phyloP scores from a whole-genome alignment of 2,113 vertebrate species.

The Poeciliopsis prolifica region DNA sequence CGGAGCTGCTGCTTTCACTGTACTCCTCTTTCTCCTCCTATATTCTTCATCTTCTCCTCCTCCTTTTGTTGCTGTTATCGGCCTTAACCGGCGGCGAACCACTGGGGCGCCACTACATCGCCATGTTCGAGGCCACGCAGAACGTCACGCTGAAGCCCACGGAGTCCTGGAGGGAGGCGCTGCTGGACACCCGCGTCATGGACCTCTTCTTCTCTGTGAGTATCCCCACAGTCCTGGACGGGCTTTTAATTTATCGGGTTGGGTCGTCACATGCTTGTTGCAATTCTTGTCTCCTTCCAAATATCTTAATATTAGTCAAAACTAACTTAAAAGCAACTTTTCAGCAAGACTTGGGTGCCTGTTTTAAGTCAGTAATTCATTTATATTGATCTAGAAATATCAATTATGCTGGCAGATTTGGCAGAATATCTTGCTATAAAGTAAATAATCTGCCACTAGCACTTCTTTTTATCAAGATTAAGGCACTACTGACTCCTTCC shows the following conservation, averaged over 20 bases:
- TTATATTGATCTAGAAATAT: too few relatives aligned
- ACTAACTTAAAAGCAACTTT: too few relatives aligned
- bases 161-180: slow-evolving; percentile 96
- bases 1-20: slow-evolving; percentile 35
- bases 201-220: slow-evolving; percentile 99
- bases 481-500: too few relatives aligned
- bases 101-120: slow-evolving; percentile 99
- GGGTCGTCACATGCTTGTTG: background rate
- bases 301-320: too few relatives aligned
- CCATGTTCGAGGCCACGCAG: slow-evolving; percentile 99
- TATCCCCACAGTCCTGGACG: slow-evolving; percentile 32
- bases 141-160: slow-evolving; percentile 98
- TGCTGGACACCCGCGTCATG: slow-evolving; percentile 97
- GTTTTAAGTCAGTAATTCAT: too few relatives aligned
- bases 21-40: slow-evolving; percentile 20
- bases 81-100: slow-evolving; percentile 92
- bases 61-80: slow-evolving; percentile 84
- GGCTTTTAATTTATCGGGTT: too few relatives aligned
- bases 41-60: slow-evolving; percentile 12
- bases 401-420: too few relatives aligned
- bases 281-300: background rate
- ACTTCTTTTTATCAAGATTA: too few relatives aligned
- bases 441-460: too few relatives aligned
- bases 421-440: too few relatives aligned
- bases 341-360: too few relatives aligned